Conservation (phyloP, 2,888 invertebrate genomes). For the Deilephila porcellus region DNA sequence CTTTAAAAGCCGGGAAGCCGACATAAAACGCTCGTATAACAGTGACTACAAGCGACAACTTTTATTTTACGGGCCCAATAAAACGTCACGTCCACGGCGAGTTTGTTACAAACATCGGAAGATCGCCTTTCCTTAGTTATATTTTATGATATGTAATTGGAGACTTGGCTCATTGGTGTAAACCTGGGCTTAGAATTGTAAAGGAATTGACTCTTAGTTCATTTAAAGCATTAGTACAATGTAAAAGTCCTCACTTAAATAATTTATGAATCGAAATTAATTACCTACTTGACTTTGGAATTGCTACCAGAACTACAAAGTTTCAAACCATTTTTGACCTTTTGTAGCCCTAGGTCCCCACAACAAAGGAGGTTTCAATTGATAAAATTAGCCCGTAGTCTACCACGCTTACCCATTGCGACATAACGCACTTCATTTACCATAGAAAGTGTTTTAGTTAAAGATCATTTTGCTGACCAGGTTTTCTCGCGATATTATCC, state of each 20-base stretch:
- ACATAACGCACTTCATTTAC: background rate
- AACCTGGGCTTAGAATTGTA: too few species aligned
- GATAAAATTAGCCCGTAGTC: background rate
- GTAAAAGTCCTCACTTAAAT: too few species aligned
- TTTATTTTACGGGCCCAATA: conserved; percentile 43
- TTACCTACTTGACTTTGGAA: too few species aligned
- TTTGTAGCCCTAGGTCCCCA: too few species aligned
- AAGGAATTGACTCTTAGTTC: too few species aligned
- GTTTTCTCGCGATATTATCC: background rate
- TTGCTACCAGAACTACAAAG: too few species aligned
- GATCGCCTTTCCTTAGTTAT: background rate
- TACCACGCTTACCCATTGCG: background rate
- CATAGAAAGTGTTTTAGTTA: background rate
- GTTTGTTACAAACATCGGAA: conserved; percentile 20
- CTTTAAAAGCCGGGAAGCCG: conserved; percentile 19
- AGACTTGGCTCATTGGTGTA: too few species aligned
- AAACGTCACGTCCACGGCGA: conserved; percentile 34
- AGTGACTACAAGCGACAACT: conserved; percentile 37
- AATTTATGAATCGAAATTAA: too few species aligned
- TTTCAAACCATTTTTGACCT: too few species aligned
- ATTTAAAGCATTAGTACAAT: too few species aligned
- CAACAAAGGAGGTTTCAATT: background rate
- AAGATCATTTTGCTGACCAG: background rate
- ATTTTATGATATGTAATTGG: background rate
- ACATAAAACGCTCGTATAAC: conserved; percentile 26